Evolutionary conservation across 2,888 invertebrate species (phyloP).

Genomic region (Plebejus anna): DNA sequence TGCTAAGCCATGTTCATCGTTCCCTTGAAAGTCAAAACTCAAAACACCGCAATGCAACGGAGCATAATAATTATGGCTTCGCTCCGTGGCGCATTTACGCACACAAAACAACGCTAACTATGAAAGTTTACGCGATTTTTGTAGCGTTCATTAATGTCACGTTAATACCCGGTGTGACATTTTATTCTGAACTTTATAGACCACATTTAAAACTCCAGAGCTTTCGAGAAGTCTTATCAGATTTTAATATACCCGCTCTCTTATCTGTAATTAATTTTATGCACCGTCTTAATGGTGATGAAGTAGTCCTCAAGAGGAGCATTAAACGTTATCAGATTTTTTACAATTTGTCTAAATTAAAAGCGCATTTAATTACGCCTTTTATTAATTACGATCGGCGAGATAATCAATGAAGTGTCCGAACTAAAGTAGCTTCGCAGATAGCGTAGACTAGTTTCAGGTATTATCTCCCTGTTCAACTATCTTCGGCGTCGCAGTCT

Average conservation of each 20-base stretch:
- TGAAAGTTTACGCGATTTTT: neutral
- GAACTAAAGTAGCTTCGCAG: constrained; percentile 5
- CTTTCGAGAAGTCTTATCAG: constrained; percentile 14
- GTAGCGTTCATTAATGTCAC: neutral
- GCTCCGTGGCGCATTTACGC: too few relatives aligned
- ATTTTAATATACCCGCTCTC: neutral
- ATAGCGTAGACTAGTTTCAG: constrained; percentile 14
- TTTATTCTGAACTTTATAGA: neutral
- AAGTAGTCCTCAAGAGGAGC: constrained; percentile 8
- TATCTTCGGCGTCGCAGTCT: neutral
- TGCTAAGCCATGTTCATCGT: too few relatives aligned
- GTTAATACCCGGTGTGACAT: neutral
- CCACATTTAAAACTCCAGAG: constrained; percentile 7
- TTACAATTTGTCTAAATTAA: constrained; percentile 27
- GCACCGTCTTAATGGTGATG: constrained; percentile 2
- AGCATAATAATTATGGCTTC: too few relatives aligned
- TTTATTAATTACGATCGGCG: constrained; percentile 5
- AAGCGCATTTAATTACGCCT: constrained; percentile 12
- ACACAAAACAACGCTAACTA: too few relatives aligned
- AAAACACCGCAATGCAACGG: too few relatives aligned
- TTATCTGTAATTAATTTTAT: constrained; percentile 12
- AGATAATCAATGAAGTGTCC: constrained; percentile 10
- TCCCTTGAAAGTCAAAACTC: too few relatives aligned
- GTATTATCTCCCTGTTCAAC: neutral
- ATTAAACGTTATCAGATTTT: constrained; percentile 20